Evolutionary conservation across 2,113 vertebrate species (phyloP), one percentile per base, ranked within the genome.

Genomic region (Aegithalos caudatus): DNA sequence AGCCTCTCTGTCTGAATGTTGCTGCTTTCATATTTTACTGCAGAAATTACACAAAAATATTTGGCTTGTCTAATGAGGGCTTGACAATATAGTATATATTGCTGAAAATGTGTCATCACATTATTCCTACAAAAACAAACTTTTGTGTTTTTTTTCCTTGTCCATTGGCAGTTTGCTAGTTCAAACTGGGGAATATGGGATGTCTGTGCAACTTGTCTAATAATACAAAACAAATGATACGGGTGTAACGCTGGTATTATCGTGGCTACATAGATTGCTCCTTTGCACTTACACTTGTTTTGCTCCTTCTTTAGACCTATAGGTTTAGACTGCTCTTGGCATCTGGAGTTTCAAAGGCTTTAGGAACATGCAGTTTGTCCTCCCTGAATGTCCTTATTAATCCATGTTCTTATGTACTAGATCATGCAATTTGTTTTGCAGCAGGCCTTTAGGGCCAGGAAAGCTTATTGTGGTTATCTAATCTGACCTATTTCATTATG

Each of bases 11-110:
- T 97, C 95, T 96, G 95, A 97, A 95, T 85, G 85, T 95, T 95
- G 64, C 71, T 91, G 95, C 91, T 93, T 97, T 97, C 91, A 92
- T 96, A 96, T 96, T 97, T 97, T 96, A 97, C 95, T 97, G 95
- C 92, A 95, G 92, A 97, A 97, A 97, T 97, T 96, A 91, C 94
- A 96, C 77, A 89, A 94, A 97, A 97, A 96, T 97, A 97, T 96
- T 97, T 97, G 97, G 96, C 97, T 97, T 87, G 95, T 97, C 96
- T 97, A 93, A 94, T 57, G 62, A 85, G 82, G 73, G 60, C 77
- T 97, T 95, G 94, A 97, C 53, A 3, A 93, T 93, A 94, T 79
- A 86, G 93, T 96, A 88, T 96, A 95, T 96, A 96, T 95, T 95
- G 96, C 94, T 95, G 94, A 97, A 95, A 97, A 97, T 95, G 91